Base-by-base conservation (phyloP, 2,888 invertebrate species). In the Tyria jacobaeae region DNA sequence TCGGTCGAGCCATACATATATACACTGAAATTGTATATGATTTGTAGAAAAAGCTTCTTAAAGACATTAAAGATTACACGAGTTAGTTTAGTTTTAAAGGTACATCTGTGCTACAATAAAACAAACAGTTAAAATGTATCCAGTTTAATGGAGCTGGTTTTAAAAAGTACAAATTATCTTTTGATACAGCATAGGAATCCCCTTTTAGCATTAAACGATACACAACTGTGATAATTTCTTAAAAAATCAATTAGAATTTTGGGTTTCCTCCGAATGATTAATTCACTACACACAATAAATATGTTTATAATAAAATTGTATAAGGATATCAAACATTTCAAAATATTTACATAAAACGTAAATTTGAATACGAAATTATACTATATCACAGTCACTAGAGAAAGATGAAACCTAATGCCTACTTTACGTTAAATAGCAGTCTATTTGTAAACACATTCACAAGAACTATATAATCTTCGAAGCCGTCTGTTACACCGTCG, bases 301-400 rank as follows among this genome's bases (percentile, higher is more conserved):
- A 88, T 81, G 81, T 81, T 70, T 82, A 80, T 78, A 83, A 84
- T 90, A 91, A 92, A 93, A 90, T 91, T 94, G 93, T 94, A 94
- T 90, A 94, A 89, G 86, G 88, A 86, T 94, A 94, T 92, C 92
- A 93, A 93, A 93, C 79, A 86, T 89, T 87, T 86, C 70, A 84
- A 90, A 89, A 83, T 92, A 92, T 92, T 73, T 91, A 92, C 90
- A 91, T 66, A 90, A 84, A 89, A 89, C 84, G 79, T 88, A 85
- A 84, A 81, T 82, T 81, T 78, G 77, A 86, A 82, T 84, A 85
- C 79, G 83, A 91, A 92, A 92, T 92, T 91, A 92, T 90, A 89
- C 90, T 92, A 92, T 94, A 94, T 94, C 93, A 94, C 93, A 94
- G 93, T 91, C 87, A 87, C 93, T 94, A 93, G 89, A 91, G 84